These are phyloP conservation scores for Syngnathus acus DNA, from an alignment of 2,797 vertebrate genomes.

Conservation along the genomic window DNA sequence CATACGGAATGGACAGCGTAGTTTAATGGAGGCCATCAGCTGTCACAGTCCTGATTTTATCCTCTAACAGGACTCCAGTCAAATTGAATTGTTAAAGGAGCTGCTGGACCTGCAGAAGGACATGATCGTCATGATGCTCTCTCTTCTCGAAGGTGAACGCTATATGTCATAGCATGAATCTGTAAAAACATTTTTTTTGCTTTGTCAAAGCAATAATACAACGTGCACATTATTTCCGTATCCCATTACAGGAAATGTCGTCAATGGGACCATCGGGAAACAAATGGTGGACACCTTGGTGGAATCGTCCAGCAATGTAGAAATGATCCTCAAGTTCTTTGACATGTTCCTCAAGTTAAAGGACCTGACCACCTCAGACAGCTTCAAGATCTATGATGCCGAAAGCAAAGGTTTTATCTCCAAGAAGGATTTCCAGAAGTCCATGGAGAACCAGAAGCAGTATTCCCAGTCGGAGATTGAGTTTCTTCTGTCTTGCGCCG, in stretches of 20 bases:
- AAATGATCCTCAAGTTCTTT: conserved; percentile 99
- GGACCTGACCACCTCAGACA: conserved; percentile 92
- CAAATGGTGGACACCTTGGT: conserved; percentile 99
- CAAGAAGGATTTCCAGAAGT: conserved; percentile 97
- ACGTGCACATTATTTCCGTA: not conserved
- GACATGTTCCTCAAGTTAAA: conserved; percentile 99
- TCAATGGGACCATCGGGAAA: conserved; percentile 97
- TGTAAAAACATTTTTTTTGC: no score
- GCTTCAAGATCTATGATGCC: conserved; percentile 89
- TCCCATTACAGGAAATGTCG: conserved; percentile 84
- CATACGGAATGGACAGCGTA: not conserved
- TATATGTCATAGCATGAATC: conserved; percentile 1
- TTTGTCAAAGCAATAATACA: not conserved
- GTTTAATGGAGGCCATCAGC: conserved; percentile 12
- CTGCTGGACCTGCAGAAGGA: conserved; percentile 96
- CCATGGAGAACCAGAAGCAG: conserved; percentile 98
- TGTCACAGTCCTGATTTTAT: conserved; percentile 30
- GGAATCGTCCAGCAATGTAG: conserved; percentile 96
- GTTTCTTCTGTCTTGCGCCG: conserved; percentile 91
- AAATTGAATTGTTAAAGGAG: conserved; percentile 96
- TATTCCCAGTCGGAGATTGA: conserved; percentile 94
- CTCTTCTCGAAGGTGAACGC: conserved; percentile 88
- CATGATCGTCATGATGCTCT: conserved; percentile 99
- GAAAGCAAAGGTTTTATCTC: conserved; percentile 95
- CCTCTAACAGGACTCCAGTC: conserved; percentile 86